A percentile compares a stretch with the other conserved stretches of the same genome.
phyloP scores from a whole-genome alignment of 2,113 vertebrate genomes.

The Brachyistius frenatus region DNA sequence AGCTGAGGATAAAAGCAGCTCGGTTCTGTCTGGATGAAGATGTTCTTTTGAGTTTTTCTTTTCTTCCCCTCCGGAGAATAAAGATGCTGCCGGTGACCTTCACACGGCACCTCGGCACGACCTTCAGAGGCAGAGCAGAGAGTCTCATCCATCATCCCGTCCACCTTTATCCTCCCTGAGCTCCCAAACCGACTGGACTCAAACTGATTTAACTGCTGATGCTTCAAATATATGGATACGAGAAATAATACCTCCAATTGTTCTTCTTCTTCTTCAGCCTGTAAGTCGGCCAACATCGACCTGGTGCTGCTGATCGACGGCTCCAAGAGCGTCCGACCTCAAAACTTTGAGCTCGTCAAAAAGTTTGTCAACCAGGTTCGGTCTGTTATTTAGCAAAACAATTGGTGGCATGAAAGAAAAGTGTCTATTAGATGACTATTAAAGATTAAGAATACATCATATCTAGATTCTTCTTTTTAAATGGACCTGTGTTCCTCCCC shows the following conservation, averaged over 20 bases:
- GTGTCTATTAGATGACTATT: no score
- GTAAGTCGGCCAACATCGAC: constrained; percentile 90
- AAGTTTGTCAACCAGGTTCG: constrained; percentile 93
- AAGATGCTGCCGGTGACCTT: not conserved
- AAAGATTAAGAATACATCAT: no score
- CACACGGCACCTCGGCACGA: not conserved
- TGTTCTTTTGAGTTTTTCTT: not conserved
- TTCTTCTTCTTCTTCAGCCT: constrained; percentile 81
- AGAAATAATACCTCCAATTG: no score
- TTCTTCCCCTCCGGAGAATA: not conserved
- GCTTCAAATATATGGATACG: no score
- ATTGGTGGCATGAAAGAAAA: no score
- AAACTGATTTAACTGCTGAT: no score
- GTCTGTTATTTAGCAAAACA: not conserved
- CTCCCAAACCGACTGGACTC: no score
- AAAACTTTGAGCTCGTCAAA: constrained; percentile 98
- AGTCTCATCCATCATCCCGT: not conserved
- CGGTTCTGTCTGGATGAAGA: constrained; percentile 27
- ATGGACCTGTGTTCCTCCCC: no score
- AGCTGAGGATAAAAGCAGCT: constrained; percentile 54
- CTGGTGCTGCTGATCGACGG: constrained; percentile 95
- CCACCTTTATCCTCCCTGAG: not conserved
- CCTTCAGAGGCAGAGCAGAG: not conserved
- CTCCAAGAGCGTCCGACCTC: constrained; percentile 96
- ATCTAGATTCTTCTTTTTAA: no score